Evolutionary conservation across 2,797 vertebrate genomes (phyloP).

Genomic region (Pachyuromys duprasi): DNA sequence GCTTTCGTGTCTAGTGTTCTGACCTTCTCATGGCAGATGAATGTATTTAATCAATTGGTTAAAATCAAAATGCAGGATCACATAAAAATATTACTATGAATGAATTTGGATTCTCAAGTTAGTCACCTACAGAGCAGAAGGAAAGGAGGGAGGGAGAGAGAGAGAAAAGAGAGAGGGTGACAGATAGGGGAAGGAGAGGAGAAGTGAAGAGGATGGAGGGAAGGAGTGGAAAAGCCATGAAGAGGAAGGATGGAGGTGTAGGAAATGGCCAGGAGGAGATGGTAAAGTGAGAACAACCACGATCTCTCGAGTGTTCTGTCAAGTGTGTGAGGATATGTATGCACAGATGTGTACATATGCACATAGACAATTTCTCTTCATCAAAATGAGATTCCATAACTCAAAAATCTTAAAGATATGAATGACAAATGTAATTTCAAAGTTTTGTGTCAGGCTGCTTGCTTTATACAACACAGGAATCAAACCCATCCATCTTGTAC

Average conservation of each 20-base stretch:
- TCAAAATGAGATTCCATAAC: not conserved
- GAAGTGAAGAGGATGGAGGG: not conserved
- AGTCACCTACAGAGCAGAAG: not conserved
- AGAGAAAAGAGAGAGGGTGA: accelerated
- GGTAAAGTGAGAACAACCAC: not conserved
- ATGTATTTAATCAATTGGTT: not conserved
- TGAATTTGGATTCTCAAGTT: not conserved
- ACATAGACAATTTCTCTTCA: not conserved
- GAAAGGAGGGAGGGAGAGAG: accelerated
- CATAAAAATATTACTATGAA: not conserved
- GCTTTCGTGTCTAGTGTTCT: accelerated
- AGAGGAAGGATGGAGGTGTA: too few species aligned
- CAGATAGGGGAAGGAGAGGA: not conserved
- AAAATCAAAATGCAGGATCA: not conserved
- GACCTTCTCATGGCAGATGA: not conserved
- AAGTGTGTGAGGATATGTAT: not conserved
- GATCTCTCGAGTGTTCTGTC: not conserved
- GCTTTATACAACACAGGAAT: not conserved
- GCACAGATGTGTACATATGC: not conserved
- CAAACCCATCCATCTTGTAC: not conserved
- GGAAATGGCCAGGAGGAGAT: too few species aligned
- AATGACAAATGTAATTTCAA: not conserved
- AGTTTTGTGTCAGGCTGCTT: not conserved
- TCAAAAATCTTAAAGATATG: not conserved
- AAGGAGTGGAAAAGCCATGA: not conserved